Evolutionary conservation across 2,113 vertebrate species (phyloP).

Genomic region (Phodopus roborovskii): DNA sequence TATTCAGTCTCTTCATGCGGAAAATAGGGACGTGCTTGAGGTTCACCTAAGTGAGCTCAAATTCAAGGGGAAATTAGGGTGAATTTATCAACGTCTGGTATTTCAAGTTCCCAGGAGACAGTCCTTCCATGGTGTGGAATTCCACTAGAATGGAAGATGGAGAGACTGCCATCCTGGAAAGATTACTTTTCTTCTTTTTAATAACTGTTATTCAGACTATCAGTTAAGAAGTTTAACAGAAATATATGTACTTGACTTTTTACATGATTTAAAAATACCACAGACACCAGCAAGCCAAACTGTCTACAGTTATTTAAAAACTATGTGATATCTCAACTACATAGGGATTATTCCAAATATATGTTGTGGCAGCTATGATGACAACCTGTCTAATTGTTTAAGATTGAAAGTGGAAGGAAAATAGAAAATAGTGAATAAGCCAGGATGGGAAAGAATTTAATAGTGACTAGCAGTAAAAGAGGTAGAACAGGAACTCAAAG

Average conservation of each 20-base stretch:
- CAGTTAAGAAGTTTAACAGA: background rate
- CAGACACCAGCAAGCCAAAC: background rate
- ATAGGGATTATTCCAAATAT: background rate
- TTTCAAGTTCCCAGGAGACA: background rate
- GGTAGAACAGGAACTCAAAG: constrained; percentile 34
- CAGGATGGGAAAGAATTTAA: constrained; percentile 12
- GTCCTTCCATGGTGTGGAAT: accelerated
- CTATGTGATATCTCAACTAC: background rate
- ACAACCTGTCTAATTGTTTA: background rate
- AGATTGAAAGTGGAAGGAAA: background rate
- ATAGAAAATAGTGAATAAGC: background rate
- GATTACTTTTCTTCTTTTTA: constrained; percentile 12
- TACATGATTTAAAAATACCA: background rate
- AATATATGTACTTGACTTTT: background rate
- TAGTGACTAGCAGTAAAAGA: background rate
- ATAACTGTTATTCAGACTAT: background rate
- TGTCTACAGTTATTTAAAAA: background rate
- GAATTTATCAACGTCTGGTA: background rate
- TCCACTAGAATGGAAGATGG: background rate
- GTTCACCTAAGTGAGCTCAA: background rate
- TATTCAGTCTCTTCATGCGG: background rate
- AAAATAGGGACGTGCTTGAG: background rate
- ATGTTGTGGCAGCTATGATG: background rate
- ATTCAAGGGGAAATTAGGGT: background rate
- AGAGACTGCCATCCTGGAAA: background rate